A percentile compares a stretch with the other conserved stretches of the same genome.
Evolutionary conservation across 2,888 invertebrate genomes (phyloP).

Genomic region (Eucera pruinosa): DNA sequence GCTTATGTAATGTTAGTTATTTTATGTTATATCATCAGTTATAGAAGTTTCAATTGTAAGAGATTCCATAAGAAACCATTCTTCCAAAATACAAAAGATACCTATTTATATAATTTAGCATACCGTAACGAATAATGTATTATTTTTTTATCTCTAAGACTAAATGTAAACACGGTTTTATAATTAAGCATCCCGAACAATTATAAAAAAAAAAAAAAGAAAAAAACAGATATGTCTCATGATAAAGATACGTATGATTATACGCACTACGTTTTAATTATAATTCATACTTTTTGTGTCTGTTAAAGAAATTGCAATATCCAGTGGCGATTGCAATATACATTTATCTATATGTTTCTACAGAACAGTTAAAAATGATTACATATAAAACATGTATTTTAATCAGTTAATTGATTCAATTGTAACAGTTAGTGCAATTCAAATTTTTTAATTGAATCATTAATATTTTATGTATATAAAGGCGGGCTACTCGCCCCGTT

Average conservation of each 20-base stretch:
- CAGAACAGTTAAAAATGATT: conserved; percentile 20
- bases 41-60: conserved; percentile 28
- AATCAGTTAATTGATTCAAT: conserved; percentile 26
- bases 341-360: conserved; percentile 32
- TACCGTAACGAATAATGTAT: conserved; percentile 48
- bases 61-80: conserved; percentile 31
- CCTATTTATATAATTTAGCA: conserved; percentile 61
- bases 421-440: conserved; percentile 50
- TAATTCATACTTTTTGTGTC: conserved; percentile 41
- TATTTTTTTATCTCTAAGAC: conserved; percentile 61
- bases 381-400: conserved; percentile 28
- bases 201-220: conserved; percentile 29
- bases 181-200: conserved; percentile 43
- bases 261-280: conserved; percentile 24
- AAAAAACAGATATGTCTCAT: conserved; percentile 13
- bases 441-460: conserved; percentile 41
- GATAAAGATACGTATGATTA: conserved; percentile 22
- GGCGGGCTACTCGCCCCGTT: too few relatives aligned
- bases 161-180: conserved; percentile 54
- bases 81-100: conserved; percentile 50
- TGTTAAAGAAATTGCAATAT: conserved; percentile 51
- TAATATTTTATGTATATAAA: too few relatives aligned
- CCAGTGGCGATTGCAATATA: conserved; percentile 40
- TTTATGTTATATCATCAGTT: conserved; percentile 32
- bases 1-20: conserved; percentile 34